Conservation (phyloP, 2,888 invertebrate species). For the Mythimna albipuncta region DNA sequence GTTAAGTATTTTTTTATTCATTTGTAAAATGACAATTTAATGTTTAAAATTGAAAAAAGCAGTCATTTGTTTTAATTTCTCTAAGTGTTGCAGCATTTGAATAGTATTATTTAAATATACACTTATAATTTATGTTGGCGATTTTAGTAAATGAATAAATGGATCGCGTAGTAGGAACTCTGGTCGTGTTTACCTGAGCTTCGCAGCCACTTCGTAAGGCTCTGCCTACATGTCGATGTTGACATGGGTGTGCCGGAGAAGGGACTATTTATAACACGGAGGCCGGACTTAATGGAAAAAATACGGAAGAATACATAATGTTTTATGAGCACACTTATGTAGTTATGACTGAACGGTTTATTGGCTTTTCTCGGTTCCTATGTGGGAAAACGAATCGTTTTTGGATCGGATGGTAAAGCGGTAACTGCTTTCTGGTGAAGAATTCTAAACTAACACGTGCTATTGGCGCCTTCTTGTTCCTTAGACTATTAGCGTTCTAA, state of each 20-base stretch:
- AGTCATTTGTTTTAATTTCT: too few relatives aligned
- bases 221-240: constrained; percentile 69
- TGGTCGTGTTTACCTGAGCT: constrained; percentile 63
- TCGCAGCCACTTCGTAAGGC: constrained; percentile 34
- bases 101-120: too few relatives aligned
- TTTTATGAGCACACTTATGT: constrained; percentile 44
- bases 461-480: not conserved
- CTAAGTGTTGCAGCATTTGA: too few relatives aligned
- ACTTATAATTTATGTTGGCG: too few relatives aligned
- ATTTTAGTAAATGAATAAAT: too few relatives aligned
- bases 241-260: constrained; percentile 71
- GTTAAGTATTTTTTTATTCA: too few relatives aligned
- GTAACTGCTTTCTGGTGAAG: not conserved
- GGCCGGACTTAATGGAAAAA: constrained; percentile 56
- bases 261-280: constrained; percentile 68
- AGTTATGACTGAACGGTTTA: constrained; percentile 32
- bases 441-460: not conserved
- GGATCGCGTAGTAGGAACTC: not conserved
- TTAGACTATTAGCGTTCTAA: not conserved
- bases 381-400: constrained; percentile 1
- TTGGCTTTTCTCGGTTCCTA: constrained; percentile 20
- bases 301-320: constrained; percentile 50
- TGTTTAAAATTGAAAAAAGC: too few relatives aligned
- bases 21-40: too few relatives aligned
- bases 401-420: not conserved